Base-by-base conservation (phyloP, 2,888 invertebrate species). In the Auanema freiburgensis region DNA sequence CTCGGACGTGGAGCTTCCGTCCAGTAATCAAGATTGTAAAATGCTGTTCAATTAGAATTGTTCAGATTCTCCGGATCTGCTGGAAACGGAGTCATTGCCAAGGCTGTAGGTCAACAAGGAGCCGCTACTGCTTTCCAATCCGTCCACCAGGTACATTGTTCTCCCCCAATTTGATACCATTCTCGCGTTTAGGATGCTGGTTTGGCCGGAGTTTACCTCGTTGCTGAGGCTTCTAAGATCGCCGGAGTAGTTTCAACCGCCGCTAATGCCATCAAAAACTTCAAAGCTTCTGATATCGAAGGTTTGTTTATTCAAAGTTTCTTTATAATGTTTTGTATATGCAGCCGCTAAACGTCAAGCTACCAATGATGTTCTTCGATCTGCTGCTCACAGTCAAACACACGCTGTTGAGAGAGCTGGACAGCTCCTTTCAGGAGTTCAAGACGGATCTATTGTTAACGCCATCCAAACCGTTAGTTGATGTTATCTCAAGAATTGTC, bases 161-260 rank as follows among this genome's bases (percentile, higher is more conserved):
- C 33, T 33, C 4, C 8, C 8, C 8, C 3, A 3, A 6, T 11
- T 8, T 25, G n/a, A 25, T 42, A 54, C 12, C 12, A 14, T 40
- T 44, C n/a, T 18, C n/a, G 8, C 4, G 12, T 52, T 51, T 16
- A 25, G 11, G 74, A 71, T 57, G 55, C 63, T 24, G 80, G 81
- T 51, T 66, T 81, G 3, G 78, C 69, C 16, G 81, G 81, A 46
- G 71, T 80, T 18, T 79, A 82, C 61, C 18, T 81, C 21, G 72
- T 72, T 11, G 71, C 73, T 5, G 75, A 80, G 6, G 75, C 72
- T 5, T 10, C 57, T 21, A 53, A 73, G 14, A 63, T 68, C 23
- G 64, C 60, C 10, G 62, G 65, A 6, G 59, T 57, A 40, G 71
- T 81, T 18, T 46, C 64, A 12, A 61, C 71, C 18, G 77, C 77